Evolutionary conservation across 2,113 vertebrate species (phyloP).

Genomic region (Egretta garzetta): DNA sequence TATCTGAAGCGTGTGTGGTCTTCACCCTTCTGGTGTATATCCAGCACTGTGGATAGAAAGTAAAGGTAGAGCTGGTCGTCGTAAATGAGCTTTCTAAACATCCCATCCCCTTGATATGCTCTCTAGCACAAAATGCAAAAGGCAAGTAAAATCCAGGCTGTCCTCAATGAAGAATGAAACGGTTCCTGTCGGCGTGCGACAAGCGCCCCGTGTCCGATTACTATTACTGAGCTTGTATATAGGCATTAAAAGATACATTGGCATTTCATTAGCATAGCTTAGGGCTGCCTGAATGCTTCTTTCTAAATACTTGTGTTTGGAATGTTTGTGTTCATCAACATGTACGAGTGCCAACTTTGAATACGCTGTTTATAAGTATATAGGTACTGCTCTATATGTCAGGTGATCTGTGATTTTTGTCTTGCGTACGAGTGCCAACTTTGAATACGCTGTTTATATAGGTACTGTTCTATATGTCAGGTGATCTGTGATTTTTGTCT

Average conservation of each 20-base stretch:
- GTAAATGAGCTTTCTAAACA: not conserved
- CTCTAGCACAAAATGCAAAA: not conserved
- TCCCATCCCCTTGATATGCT: not conserved
- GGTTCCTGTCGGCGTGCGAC: not conserved
- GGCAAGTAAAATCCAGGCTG: not conserved
- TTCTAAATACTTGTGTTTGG: not conserved
- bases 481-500: not conserved
- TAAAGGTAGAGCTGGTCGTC: not conserved
- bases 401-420: not conserved
- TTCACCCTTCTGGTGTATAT: not conserved
- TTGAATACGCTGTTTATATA: not conserved
- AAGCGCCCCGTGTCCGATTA: not conserved
- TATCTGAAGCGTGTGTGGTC: not conserved
- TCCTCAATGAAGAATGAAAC: not conserved
- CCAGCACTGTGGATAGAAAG: not conserved
- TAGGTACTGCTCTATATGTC: not conserved
- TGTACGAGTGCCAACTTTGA: fast-evolving
- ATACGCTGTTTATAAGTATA: fast-evolving
- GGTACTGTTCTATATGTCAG: no score
- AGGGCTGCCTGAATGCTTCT: not conserved
- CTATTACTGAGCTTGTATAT: not conserved
- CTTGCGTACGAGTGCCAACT: fast-evolving
- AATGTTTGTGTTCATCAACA: not conserved
- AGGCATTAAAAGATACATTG: not conserved
- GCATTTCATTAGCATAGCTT: not conserved